A percentile compares a stretch with the other conserved stretches of the same genome.
phyloP scores from a whole-genome alignment of 2,113 vertebrate genomes.

The Phasianus colchicus region DNA sequence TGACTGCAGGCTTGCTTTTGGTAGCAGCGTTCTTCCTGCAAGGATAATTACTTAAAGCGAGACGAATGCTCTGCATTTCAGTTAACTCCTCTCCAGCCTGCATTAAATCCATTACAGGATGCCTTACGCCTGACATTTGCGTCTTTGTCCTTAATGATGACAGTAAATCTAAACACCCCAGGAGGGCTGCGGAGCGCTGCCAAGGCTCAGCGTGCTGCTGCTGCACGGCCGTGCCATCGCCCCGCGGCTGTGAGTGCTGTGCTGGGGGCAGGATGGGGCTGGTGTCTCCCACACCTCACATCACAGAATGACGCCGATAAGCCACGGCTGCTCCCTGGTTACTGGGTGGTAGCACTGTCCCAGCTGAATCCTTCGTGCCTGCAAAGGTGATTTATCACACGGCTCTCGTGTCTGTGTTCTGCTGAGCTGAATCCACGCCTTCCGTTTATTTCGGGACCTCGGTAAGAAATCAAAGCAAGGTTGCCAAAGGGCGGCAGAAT shows the following conservation, averaged over 20 bases:
- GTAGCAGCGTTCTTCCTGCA: not conserved
- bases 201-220: not conserved
- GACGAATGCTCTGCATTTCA: not conserved
- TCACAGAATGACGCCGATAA: not conserved
- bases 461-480: not conserved
- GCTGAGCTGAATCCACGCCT: not conserved
- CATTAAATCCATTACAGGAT: not conserved
- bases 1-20: not conserved
- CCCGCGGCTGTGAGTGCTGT: not conserved
- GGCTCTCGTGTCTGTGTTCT: not conserved
- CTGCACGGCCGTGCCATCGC: not conserved
- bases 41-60: slow-evolving; percentile 19
- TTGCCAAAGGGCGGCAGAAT: not conserved
- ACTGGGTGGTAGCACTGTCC: not conserved
- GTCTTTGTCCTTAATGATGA: slow-evolving; percentile 15
- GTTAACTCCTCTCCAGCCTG: slow-evolving; percentile 3
- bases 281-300: not conserved
- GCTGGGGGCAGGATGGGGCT: not conserved
- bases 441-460: not conserved
- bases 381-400: not conserved
- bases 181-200: not conserved
- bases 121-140: not conserved
- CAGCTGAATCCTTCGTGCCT: not conserved
- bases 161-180: not conserved
- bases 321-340: not conserved